Evolutionary conservation across 2,113 vertebrate genomes (phyloP), one percentile per base, ranked within the genome.

Genomic region (Jaculus jaculus): DNA sequence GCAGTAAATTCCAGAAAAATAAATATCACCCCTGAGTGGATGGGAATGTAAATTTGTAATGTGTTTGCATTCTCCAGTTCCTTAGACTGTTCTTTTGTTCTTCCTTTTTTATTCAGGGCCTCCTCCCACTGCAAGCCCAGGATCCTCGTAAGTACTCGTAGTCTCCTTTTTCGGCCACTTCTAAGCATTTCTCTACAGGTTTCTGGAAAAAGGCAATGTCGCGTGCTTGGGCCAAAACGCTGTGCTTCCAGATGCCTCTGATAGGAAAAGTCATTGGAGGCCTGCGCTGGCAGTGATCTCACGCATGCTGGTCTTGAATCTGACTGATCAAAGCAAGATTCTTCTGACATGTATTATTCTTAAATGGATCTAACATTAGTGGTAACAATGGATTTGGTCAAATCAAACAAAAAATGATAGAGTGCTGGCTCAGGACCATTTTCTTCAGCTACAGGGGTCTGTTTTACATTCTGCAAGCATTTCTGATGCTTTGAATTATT

Each of bases 71-170:
- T 21, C 26, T 87, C 47, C 51, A 37, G 1, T 85, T 24, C 82
- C 81, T 39, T 58, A 65, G 66, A 21, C 94, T 97, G 78, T 96
- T 65, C 77, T n/a, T 24, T 90, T 96, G 88, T 97, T 97, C 98
- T 96, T 93, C 95, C 95, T 97, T 77, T 89, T 98, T 98, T 96
- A 95, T 98, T 90, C 98, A 99, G 99, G 99, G 96, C 99, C 99
- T 51, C 98, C 99, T 77, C 99, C 99, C 91, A 99, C 99, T 6
- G 98, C 98, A 74, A 98, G 99, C 96, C 98, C 99, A 60, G 99
- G 99, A 98, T 98, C 99, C 93, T 98, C 98, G 99, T 99, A 98
- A 99, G 99, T 99, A 94, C 88, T 97, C 95, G 54, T 58, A 84
- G 81, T 97, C 94, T 97, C 39, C 94, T 84, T 51, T 86, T 68